A percentile compares a stretch with the other conserved stretches of the same genome.
phyloP scores from a whole-genome alignment of 2,888 invertebrate species.

The Zootermopsis nevadensis region DNA sequence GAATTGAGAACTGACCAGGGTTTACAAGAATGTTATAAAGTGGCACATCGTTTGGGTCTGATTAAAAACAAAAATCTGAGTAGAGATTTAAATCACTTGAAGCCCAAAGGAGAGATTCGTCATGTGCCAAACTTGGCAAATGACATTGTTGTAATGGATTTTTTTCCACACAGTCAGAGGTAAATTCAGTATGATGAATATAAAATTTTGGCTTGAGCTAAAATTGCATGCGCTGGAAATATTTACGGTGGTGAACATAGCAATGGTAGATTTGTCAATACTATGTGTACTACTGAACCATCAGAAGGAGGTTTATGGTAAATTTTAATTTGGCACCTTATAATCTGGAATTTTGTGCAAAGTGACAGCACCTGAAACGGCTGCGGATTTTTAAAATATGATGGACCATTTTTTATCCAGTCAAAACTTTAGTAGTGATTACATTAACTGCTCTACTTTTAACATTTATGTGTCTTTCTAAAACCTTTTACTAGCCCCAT shows the following conservation, averaged over 20 bases:
- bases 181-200: no score
- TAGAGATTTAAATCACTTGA: background rate
- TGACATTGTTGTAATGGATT: background rate
- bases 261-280: no score
- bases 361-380: background rate
- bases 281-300: no score
- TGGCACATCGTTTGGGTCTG: background rate
- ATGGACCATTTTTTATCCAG: background rate
- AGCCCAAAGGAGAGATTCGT: background rate
- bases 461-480: background rate
- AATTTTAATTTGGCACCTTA: background rate
- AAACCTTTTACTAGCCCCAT: background rate
- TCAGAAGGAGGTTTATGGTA: background rate
- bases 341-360: background rate
- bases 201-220: no score
- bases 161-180: background rate
- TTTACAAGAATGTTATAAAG: background rate
- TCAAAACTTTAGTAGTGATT: background rate
- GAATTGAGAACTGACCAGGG: background rate
- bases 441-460: background rate
- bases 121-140: background rate
- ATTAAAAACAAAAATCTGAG: background rate
- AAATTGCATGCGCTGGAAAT: no score
- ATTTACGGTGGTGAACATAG: no score
- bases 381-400: background rate